Percentiles rank a stretch among this genome's conserved stretches.
Conservation (phyloP, 2,797 vertebrate species). For the Ibycter americanus region DNA sequence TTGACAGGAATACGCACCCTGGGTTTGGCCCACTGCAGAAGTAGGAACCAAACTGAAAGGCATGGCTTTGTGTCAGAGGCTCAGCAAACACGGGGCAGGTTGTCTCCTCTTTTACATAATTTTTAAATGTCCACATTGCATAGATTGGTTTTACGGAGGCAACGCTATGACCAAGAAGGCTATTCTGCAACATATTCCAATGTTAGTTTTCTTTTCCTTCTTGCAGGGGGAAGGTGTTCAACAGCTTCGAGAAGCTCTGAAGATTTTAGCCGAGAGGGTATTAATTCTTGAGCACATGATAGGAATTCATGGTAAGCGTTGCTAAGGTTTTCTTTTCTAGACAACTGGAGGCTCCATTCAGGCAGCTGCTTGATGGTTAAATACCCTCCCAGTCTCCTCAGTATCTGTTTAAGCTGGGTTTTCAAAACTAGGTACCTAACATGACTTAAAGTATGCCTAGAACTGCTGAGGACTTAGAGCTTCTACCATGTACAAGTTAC, state of each 20-base stretch:
- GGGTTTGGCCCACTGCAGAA: background rate
- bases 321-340: background rate
- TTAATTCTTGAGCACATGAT: slow-evolving; percentile 98
- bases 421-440: background rate
- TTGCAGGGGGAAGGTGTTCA: slow-evolving; percentile 87
- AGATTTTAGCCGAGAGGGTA: slow-evolving; percentile 95
- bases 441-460: background rate
- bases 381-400: background rate
- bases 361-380: background rate
- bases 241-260: slow-evolving; percentile 94
- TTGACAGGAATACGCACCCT: background rate
- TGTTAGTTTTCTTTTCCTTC: background rate
- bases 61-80: background rate
- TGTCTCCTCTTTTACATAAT: background rate
- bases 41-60: background rate
- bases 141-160: background rate
- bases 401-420: background rate
- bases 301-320: slow-evolving; percentile 88
- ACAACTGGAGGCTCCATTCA: background rate
- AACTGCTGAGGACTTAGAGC: background rate
- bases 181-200: background rate
- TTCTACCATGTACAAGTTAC: background rate
- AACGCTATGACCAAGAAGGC: background rate
- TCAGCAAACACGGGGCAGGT: background rate
- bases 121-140: background rate